Conservation (phyloP, 2,113 vertebrate species). For the Lophochroa leadbeateri region DNA sequence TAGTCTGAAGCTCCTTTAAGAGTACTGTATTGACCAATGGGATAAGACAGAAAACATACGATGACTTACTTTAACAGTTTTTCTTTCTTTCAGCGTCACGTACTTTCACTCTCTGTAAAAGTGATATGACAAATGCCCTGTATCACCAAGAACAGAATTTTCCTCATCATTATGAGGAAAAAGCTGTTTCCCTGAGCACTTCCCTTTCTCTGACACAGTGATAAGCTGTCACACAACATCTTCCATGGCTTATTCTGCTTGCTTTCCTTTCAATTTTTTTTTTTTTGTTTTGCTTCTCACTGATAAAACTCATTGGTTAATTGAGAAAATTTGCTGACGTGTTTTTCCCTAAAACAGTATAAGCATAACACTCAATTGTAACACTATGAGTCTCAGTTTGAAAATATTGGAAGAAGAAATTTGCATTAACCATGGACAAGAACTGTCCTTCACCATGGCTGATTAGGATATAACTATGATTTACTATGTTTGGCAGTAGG, state of each 20-base stretch:
- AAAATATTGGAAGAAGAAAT: constrained; percentile 13
- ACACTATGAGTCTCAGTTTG: neutral
- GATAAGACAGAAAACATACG: neutral
- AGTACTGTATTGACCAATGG: neutral
- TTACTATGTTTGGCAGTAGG: neutral
- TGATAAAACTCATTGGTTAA: neutral
- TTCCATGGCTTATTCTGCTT: neutral
- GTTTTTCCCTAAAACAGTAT: neutral
- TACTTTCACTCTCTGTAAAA: neutral
- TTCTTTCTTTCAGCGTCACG: neutral
- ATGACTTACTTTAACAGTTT: neutral
- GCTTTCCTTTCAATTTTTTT: neutral
- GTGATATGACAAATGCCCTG: rapidly evolving
- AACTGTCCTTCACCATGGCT: neutral
- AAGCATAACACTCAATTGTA: neutral
- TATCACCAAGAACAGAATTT: neutral
- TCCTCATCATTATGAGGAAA: neutral
- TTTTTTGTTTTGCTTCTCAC: neutral
- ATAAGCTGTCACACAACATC: neutral
- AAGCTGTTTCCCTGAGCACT: neutral
- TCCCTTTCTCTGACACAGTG: neutral
- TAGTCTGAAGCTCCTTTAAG: neutral
- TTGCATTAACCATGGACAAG: neutral
- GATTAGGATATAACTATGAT: constrained; percentile 8
- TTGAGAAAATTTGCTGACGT: neutral